Percentiles rank a stretch among this genome's conserved stretches.
Conservation (phyloP, 1,140 invertebrate genomes). For the Pseudoatta argentina region DNA sequence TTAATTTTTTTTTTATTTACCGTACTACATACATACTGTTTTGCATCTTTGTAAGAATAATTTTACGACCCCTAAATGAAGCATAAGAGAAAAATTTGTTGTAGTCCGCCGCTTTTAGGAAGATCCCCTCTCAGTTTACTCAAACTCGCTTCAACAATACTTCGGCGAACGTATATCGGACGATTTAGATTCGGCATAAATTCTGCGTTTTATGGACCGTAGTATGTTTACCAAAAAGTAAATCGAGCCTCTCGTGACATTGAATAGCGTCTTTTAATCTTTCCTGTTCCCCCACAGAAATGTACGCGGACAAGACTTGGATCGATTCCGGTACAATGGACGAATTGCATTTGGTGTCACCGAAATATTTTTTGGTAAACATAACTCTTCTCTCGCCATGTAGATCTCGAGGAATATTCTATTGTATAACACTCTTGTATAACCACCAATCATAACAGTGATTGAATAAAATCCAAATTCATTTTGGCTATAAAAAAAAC, state of each 20-base stretch:
- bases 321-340: background rate
- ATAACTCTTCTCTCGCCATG: conserved; percentile 79
- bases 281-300: background rate
- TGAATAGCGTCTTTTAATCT: background rate
- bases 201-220: conserved; percentile 73
- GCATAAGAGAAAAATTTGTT: conserved; percentile 61
- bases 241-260: background rate
- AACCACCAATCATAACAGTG: conserved; percentile 82
- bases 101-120: conserved; percentile 60
- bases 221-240: conserved; percentile 82
- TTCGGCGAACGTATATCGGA: conserved; percentile 66
- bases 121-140: conserved; percentile 66
- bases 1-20: conserved; percentile 43
- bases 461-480: conserved; percentile 86
- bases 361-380: conserved; percentile 80
- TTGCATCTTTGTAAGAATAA: conserved; percentile 65
- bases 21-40: conserved; percentile 21
- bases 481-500: conserved; percentile 82
- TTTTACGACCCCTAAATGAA: conserved; percentile 56
- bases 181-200: conserved; percentile 65
- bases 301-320: background rate
- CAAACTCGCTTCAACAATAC: conserved; percentile 62
- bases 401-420: conserved; percentile 82
- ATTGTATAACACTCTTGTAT: conserved; percentile 85
- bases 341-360: conserved; percentile 7